phyloP scores from a whole-genome alignment of 2,797 vertebrate genomes.

The Melanitta fusca region DNA sequence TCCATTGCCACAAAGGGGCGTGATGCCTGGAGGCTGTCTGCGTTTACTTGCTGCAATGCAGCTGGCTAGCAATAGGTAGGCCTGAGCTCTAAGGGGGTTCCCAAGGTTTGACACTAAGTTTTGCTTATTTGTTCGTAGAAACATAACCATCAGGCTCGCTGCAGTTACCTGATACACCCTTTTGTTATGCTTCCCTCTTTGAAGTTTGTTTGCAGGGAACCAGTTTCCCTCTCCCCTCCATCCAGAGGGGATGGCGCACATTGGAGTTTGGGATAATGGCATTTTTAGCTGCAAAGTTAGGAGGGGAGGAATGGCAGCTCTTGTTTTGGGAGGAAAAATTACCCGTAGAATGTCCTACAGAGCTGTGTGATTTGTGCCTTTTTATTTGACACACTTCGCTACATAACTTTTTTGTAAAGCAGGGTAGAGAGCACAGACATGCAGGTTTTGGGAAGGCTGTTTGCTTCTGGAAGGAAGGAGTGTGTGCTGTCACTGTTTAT shows the following conservation, averaged over 20 bases:
- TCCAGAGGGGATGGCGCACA: background rate
- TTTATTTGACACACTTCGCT: background rate
- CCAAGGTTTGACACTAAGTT: background rate
- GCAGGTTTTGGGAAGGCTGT: background rate
- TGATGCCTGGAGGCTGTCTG: background rate
- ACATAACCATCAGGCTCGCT: background rate
- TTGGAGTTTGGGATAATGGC: background rate
- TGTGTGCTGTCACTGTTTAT: accelerated
- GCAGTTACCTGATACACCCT: background rate
- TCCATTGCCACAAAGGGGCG: background rate
- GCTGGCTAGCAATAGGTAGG: background rate
- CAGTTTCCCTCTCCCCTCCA: background rate
- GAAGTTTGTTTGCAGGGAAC: background rate
- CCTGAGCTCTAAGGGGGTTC: background rate
- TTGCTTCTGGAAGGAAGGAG: background rate
- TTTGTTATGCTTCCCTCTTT: background rate
- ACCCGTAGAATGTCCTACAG: background rate
- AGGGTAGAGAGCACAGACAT: accelerated
- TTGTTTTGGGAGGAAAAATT: background rate
- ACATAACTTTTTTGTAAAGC: background rate
- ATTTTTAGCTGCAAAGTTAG: background rate
- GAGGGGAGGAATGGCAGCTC: background rate
- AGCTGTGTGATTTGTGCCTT: background rate
- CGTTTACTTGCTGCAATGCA: background rate
- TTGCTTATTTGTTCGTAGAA: background rate